phyloP scores from a whole-genome alignment of 1,140 invertebrate species.

The Cydia strobilella region DNA sequence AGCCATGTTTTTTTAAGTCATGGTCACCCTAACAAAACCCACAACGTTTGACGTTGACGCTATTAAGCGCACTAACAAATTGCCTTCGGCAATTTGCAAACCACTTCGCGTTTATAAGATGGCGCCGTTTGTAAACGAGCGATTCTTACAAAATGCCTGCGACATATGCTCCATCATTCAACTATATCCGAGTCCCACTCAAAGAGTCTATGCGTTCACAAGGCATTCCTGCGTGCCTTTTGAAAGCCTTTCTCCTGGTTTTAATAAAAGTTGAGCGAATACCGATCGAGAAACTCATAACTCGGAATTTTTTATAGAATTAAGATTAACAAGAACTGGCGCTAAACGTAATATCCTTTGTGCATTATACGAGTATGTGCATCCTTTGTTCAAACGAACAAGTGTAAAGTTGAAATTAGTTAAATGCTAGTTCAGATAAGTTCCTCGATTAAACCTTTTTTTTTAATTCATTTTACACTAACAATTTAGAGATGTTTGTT shows the following conservation, averaged over 20 bases:
- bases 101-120: too few relatives aligned
- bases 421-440: too few relatives aligned
- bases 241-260: conserved; percentile 59
- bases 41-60: too few relatives aligned
- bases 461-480: too few relatives aligned
- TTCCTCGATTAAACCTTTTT: too few relatives aligned
- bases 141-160: too few relatives aligned
- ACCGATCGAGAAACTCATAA: conserved; percentile 35
- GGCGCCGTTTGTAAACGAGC: too few relatives aligned
- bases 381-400: conserved; percentile 2
- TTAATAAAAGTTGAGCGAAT: conserved; percentile 65
- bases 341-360: background rate
- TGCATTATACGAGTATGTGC: background rate
- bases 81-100: too few relatives aligned
- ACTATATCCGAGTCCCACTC: conserved; percentile 22
- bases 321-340: conserved; percentile 16
- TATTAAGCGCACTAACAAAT: too few relatives aligned
- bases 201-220: conserved; percentile 24
- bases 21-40: too few relatives aligned
- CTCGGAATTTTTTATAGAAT: conserved; percentile 28
- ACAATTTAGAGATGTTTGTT: too few relatives aligned
- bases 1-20: too few relatives aligned
- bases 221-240: conserved; percentile 46
- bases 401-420: background rate
- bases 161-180: background rate